Percentiles rank a stretch among this genome's conserved stretches.
These are phyloP conservation scores for Hypotaenidia okinawae DNA, from an alignment of 2,797 vertebrate genomes.

Conservation along the genomic window DNA sequence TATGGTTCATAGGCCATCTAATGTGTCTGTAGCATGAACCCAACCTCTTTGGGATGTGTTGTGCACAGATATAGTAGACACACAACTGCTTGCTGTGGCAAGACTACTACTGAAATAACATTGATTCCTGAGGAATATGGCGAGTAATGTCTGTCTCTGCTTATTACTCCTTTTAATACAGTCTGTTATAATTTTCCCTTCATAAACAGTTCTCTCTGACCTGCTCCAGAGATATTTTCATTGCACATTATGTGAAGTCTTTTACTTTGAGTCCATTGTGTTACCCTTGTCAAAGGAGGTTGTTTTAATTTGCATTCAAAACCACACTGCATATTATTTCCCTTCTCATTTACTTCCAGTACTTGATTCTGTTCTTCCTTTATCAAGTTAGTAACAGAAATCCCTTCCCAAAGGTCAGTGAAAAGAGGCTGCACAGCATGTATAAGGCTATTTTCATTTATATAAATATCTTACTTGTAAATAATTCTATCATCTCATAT, in stretches of 20 bases:
- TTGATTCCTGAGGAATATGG: background rate
- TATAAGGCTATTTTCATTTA: background rate
- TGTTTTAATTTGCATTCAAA: background rate
- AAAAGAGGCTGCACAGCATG: background rate
- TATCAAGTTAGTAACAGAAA: constrained; percentile 16
- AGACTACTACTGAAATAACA: background rate
- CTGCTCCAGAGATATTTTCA: background rate
- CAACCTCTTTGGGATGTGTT: background rate
- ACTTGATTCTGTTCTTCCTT: constrained; percentile 2
- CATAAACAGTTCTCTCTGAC: background rate
- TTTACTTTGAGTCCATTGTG: background rate
- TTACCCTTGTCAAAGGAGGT: background rate
- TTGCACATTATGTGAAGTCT: background rate
- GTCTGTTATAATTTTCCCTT: background rate
- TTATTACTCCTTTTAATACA: background rate
- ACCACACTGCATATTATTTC: background rate
- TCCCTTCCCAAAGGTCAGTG: constrained; percentile 18
- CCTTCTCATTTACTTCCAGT: background rate
- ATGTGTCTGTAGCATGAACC: background rate
- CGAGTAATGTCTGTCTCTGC: background rate
- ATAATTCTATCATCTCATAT: background rate
- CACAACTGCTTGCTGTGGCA: background rate
- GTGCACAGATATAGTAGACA: background rate
- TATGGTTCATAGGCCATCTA: background rate
- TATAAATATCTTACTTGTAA: constrained; percentile 14